phyloP scores from a whole-genome alignment of 2,797 vertebrate genomes.

The Urosaurus nigricauda region DNA sequence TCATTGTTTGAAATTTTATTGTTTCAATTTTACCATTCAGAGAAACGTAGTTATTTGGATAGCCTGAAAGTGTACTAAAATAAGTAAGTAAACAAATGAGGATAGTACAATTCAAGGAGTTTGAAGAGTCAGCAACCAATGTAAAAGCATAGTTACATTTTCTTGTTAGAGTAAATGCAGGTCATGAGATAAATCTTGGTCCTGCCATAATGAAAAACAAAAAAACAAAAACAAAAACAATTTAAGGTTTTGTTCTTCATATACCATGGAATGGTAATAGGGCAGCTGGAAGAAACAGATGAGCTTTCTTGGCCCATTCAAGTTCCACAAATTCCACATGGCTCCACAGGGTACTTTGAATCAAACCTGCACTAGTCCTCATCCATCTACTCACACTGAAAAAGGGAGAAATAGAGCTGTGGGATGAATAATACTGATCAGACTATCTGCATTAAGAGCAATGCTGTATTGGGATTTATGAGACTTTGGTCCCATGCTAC shows the following conservation, averaged over 20 bases:
- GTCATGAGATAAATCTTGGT: not conserved
- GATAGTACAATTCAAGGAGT: not conserved
- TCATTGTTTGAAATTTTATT: not conserved
- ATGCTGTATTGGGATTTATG: not conserved
- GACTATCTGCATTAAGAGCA: not conserved
- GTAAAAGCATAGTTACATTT: not conserved
- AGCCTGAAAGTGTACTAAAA: too few relatives aligned
- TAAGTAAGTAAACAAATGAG: not conserved
- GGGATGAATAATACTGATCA: not conserved
- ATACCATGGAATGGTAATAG: not conserved
- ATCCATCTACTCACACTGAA: not conserved
- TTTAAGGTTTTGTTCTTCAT: not conserved
- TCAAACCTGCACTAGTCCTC: not conserved
- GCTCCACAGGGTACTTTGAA: not conserved
- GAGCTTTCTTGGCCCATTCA: not conserved
- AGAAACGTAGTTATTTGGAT: not conserved
- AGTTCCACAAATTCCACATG: not conserved
- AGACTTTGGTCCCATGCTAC: not conserved
- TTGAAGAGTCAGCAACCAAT: not conserved
- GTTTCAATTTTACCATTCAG: not conserved
- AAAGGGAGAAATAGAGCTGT: not conserved
- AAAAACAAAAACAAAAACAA: too few relatives aligned
- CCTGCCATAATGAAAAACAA: too few relatives aligned
- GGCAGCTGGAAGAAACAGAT: not conserved
- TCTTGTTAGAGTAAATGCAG: not conserved